A percentile compares a stretch with the other conserved stretches of the same genome.
Evolutionary conservation across 2,113 vertebrate genomes (phyloP).

Genomic region (Pleuronectes platessa): DNA sequence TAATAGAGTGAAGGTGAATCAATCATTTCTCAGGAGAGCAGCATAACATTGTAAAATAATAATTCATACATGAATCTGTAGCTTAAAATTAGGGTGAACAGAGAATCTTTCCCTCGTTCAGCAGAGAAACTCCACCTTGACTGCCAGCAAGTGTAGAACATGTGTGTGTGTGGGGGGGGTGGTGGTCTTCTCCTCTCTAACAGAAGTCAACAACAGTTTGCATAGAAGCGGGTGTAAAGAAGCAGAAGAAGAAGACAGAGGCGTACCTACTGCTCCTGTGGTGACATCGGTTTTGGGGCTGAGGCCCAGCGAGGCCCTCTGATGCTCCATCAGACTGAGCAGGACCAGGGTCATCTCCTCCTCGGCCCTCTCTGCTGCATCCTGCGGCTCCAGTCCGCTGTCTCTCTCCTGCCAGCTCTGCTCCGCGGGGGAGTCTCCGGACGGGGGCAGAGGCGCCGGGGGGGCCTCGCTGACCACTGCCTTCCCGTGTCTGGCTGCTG

Average conservation of each 20-base stretch:
- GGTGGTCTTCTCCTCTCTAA: not conserved
- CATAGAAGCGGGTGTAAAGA: not conserved
- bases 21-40: too few species aligned
- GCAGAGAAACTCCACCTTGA: too few species aligned
- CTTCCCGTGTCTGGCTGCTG: constrained; percentile 15
- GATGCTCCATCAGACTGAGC: constrained; percentile 75
- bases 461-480: constrained; percentile 7
- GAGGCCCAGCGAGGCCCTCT: constrained; percentile 63
- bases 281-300: constrained; percentile 55
- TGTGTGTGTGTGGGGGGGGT: too few species aligned
- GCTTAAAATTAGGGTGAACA: too few species aligned
- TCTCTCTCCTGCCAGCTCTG: constrained; percentile 71
- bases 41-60: too few species aligned
- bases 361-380: constrained; percentile 42
- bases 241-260: not conserved
- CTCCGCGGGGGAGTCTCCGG: constrained; percentile 51
- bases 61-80: too few species aligned
- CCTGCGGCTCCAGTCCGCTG: constrained; percentile 59
- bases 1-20: too few species aligned
- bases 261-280: constrained; percentile 72
- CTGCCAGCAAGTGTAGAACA: too few species aligned
- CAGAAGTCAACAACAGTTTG: not conserved
- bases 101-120: too few species aligned
- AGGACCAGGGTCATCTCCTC: constrained; percentile 72
- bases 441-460: constrained; percentile 23